These are phyloP conservation scores for Felis chaus DNA, from an alignment of 2,113 vertebrate species.

Conservation along the genomic window DNA sequence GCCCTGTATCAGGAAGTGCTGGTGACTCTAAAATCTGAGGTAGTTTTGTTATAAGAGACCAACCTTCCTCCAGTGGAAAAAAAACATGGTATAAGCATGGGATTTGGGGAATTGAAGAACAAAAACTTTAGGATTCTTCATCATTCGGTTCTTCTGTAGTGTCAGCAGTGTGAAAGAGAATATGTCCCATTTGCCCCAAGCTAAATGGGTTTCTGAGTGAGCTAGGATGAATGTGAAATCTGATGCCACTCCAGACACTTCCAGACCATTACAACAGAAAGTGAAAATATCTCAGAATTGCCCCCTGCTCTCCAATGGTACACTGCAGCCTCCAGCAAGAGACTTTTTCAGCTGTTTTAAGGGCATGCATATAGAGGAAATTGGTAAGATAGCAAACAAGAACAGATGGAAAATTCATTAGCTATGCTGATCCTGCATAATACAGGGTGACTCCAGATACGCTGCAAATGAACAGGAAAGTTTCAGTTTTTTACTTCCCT, in stretches of 20 bases:
- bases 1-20: background rate
- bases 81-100: background rate
- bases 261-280: background rate
- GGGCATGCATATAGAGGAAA: background rate
- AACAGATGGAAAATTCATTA: constrained; percentile 44
- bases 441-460: background rate
- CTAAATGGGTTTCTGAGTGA: constrained; percentile 38
- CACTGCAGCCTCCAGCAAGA: background rate
- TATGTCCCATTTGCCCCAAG: background rate
- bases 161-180: constrained; percentile 23
- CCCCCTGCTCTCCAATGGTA: background rate
- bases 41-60: background rate
- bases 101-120: constrained; percentile 1
- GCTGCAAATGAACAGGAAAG: background rate
- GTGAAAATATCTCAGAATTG: background rate
- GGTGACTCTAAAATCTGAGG: background rate
- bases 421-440: background rate
- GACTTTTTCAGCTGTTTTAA: constrained; percentile 9
- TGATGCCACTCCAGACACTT: constrained; percentile 9
- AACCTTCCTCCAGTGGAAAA: background rate
- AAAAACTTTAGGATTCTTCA: background rate
- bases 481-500: background rate
- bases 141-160: background rate
- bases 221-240: constrained; percentile 29
- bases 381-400: background rate